These are phyloP conservation scores for Conus canariensis DNA, from an alignment of 2,888 invertebrate species.

Conservation along the genomic window DNA sequence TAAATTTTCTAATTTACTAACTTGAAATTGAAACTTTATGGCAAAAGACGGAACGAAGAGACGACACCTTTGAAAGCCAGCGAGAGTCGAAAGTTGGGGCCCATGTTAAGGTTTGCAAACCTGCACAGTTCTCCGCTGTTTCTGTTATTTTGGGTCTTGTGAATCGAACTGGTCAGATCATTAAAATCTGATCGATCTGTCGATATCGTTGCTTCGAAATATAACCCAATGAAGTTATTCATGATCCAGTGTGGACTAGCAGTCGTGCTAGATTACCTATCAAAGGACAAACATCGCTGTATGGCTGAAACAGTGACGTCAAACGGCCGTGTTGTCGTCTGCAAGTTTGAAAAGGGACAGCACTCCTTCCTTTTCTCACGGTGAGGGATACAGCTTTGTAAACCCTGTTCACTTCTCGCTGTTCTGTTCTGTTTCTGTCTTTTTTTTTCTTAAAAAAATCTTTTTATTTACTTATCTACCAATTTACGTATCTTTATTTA, in stretches of 20 bases:
- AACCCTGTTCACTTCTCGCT: no score
- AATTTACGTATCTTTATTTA: no score
- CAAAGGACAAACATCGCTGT: slow-evolving; percentile 7
- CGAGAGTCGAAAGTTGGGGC: no score
- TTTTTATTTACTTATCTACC: no score
- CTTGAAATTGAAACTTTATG: no score
- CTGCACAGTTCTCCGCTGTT: no score
- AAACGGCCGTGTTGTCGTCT: background rate
- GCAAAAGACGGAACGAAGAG: no score
- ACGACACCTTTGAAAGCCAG: no score
- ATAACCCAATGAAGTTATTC: slow-evolving; percentile 29
- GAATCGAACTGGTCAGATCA: background rate
- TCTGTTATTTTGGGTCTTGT: background rate
- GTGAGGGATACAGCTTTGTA: no score
- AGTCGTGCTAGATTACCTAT: slow-evolving; percentile 4
- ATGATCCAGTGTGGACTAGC: background rate
- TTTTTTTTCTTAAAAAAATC: no score
- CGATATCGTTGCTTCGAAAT: slow-evolving; percentile 16
- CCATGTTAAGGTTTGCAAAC: no score
- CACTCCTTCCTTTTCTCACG: background rate
- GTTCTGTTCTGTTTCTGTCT: background rate
- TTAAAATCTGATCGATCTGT: background rate
- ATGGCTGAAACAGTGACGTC: background rate
- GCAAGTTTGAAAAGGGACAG: slow-evolving; percentile 1
- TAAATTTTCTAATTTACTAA: no score